A percentile compares a stretch with the other conserved stretches of the same genome.
Evolutionary conservation across 2,797 vertebrate genomes (phyloP).

Genomic region (Melanotaenia parkinsoni): DNA sequence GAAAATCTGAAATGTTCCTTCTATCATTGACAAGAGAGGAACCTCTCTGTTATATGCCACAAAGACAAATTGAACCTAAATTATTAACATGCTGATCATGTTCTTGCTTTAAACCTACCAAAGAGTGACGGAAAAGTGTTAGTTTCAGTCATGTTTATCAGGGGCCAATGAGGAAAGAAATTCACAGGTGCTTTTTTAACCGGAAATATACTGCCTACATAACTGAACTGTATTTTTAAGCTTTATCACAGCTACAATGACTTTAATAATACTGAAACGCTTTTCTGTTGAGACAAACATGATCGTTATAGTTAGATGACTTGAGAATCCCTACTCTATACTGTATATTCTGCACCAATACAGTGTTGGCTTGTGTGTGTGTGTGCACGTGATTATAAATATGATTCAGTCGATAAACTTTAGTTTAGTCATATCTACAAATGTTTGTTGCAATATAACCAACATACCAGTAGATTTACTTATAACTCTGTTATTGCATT

Average conservation of each 20-base stretch:
- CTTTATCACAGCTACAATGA: too few species aligned
- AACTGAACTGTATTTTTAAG: too few species aligned
- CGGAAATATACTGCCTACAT: too few species aligned
- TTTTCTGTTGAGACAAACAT: too few species aligned
- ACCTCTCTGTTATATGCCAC: conserved; percentile 26
- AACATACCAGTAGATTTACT: too few species aligned
- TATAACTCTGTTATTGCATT: neutral
- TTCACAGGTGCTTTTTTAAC: too few species aligned
- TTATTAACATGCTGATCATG: conserved; percentile 24
- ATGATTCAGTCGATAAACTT: neutral
- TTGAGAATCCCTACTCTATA: too few species aligned
- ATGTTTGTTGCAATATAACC: neutral
- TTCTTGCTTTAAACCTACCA: conserved; percentile 16
- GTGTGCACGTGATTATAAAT: neutral
- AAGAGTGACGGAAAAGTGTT: conserved; percentile 21
- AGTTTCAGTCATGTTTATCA: conserved; percentile 22
- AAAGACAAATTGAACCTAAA: conserved; percentile 32
- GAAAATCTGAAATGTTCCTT: conserved; percentile 37
- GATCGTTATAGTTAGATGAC: too few species aligned
- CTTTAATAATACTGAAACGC: too few species aligned
- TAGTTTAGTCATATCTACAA: neutral
- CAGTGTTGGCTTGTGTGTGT: neutral
- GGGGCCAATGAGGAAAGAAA: neutral
- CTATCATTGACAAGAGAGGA: conserved; percentile 39
- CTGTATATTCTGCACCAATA: too few species aligned